These are phyloP conservation scores for Cyprinodon diabolis DNA, from an alignment of 2,797 vertebrate species.

Conservation along the genomic window DNA sequence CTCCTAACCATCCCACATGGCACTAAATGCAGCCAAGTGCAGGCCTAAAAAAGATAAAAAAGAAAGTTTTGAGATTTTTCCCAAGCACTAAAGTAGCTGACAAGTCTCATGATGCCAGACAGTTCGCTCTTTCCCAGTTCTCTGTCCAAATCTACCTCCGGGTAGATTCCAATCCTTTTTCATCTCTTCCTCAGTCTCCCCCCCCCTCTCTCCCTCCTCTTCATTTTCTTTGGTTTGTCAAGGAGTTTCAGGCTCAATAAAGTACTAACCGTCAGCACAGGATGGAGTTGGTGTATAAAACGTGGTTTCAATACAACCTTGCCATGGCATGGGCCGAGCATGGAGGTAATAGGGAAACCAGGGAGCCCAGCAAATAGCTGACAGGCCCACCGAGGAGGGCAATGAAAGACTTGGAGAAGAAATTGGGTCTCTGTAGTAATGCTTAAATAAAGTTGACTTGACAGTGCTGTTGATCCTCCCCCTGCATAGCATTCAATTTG, in stretches of 20 bases:
- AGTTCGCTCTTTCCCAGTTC: constrained; percentile 26
- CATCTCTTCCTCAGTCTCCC: constrained; percentile 23
- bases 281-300: constrained; percentile 52
- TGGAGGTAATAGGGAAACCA: constrained; percentile 45
- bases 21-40: constrained; percentile 54
- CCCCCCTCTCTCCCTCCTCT: constrained; percentile 29
- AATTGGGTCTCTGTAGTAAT: constrained; percentile 58
- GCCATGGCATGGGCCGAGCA: constrained; percentile 62
- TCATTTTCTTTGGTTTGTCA: constrained; percentile 55
- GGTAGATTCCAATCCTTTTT: constrained; percentile 40
- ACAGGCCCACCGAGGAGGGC: constrained; percentile 40
- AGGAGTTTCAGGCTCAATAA: constrained; percentile 53
- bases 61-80: constrained; percentile 37
- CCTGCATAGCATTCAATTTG: constrained; percentile 25
- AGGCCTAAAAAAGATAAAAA: constrained; percentile 17
- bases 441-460: constrained; percentile 62
- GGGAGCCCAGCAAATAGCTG: constrained; percentile 47
- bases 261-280: constrained; percentile 51
- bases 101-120: constrained; percentile 32
- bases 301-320: constrained; percentile 62
- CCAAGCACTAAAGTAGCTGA: constrained; percentile 48
- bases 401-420: constrained; percentile 40
- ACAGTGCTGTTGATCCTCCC: constrained; percentile 56
- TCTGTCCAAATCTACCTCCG: constrained; percentile 31
- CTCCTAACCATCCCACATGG: constrained; percentile 50